These are phyloP conservation scores for Diplosoma virens DNA, from an alignment of 23 tunicate genomes.

Conservation along the genomic window DNA sequence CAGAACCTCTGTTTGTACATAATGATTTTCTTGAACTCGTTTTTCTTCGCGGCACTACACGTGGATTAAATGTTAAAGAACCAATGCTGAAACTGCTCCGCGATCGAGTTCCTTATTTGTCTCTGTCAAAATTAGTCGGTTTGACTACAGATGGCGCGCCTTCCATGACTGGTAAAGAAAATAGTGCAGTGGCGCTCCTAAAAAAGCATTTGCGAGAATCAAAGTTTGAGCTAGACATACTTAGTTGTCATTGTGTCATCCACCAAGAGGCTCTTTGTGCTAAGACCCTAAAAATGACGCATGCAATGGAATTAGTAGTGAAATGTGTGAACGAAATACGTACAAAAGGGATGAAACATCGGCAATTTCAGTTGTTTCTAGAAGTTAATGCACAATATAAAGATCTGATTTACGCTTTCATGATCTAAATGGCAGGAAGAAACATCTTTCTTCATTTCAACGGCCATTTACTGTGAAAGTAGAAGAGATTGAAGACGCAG, in stretches of 20 bases:
- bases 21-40: not conserved
- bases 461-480: no score
- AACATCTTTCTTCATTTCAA: no score
- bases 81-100: not conserved
- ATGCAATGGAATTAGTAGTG: constrained; percentile 5
- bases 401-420: not conserved
- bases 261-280: not conserved
- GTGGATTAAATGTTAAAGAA: not conserved
- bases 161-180: constrained; percentile 20
- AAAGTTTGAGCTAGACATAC: not conserved
- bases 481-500: no score
- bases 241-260: not conserved
- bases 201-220: constrained; percentile 6
- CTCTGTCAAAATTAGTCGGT: constrained; percentile 11
- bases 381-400: not conserved
- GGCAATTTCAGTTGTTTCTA: constrained; percentile 5
- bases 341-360: not conserved
- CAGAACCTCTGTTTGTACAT: no score
- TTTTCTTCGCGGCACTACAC: constrained; percentile 1
- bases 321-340: no score
- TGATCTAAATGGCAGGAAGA: no score
- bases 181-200: constrained; percentile 4
- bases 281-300: constrained; percentile 7
- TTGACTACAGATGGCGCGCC: no score
- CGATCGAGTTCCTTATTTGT: not conserved